Evolutionary conservation across 2,888 invertebrate genomes (phyloP).

Genomic region (Papilio demoleus): DNA sequence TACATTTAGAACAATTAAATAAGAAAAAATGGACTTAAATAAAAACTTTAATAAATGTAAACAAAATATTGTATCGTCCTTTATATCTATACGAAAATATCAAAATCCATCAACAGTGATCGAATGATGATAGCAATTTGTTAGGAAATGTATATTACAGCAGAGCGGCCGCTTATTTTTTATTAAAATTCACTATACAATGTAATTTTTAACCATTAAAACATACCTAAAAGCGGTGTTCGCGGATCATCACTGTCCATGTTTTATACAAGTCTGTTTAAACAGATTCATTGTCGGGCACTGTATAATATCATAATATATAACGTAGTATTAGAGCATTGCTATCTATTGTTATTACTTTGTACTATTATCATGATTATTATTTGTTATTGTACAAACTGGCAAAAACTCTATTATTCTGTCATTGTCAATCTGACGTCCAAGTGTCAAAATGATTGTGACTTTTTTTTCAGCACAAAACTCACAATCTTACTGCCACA

Average conservation of each 20-base stretch:
- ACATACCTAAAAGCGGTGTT: constrained; percentile 50
- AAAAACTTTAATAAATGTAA: background rate
- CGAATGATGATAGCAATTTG: constrained; percentile 12
- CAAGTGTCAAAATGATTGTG: background rate
- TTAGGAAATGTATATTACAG: background rate
- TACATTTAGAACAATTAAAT: too few relatives aligned
- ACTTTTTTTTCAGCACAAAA: background rate
- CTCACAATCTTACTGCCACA: background rate
- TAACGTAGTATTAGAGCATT: constrained; percentile 30
- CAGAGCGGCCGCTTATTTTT: background rate
- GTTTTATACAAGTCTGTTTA: constrained; percentile 37
- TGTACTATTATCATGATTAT: constrained; percentile 25
- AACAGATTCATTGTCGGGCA: constrained; percentile 41
- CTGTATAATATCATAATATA: constrained; percentile 30
- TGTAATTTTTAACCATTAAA: background rate
- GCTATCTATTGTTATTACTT: constrained; percentile 18
- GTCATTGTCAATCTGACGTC: constrained; percentile 20
- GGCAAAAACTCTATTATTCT: background rate
- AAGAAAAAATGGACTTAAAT: too few relatives aligned
- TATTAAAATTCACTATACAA: background rate
- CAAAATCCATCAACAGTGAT: background rate
- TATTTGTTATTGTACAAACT: constrained; percentile 8
- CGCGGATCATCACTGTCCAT: constrained; percentile 53
- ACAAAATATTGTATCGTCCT: background rate
- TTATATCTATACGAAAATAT: background rate